Percentiles rank a stretch among this genome's conserved stretches.
phyloP scores from a whole-genome alignment of 2,797 vertebrate genomes.

The Spinus olivaceus region DNA sequence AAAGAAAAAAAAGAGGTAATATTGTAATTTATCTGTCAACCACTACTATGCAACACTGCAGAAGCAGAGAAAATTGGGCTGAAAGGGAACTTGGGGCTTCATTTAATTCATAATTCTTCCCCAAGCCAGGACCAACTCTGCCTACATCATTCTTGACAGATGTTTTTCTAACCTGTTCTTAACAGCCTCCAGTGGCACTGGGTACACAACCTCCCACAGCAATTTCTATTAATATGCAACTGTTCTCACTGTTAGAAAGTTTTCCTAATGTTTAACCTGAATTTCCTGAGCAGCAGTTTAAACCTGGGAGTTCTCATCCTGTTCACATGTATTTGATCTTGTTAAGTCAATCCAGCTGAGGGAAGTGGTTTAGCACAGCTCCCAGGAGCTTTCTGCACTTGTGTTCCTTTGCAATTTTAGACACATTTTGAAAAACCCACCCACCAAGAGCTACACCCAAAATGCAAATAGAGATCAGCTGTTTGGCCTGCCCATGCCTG shows the following conservation, averaged over 20 bases:
- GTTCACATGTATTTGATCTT: neutral
- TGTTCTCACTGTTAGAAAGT: neutral
- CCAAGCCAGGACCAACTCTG: neutral
- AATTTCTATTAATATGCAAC: neutral
- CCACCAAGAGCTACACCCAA: neutral
- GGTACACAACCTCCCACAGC: neutral
- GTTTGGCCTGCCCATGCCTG: neutral
- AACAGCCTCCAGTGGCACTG: neutral
- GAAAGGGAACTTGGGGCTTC: neutral
- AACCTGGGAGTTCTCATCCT: neutral
- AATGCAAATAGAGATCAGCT: neutral
- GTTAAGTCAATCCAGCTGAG: neutral
- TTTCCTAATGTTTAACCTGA: neutral
- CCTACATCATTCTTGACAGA: neutral
- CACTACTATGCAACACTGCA: neutral
- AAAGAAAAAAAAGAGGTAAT: neutral
- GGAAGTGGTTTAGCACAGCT: neutral
- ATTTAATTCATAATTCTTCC: neutral
- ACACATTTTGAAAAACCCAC: neutral
- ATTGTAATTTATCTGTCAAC: neutral
- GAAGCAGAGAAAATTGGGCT: neutral
- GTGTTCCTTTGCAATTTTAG: neutral
- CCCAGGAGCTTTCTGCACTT: neutral
- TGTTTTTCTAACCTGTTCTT: constrained; percentile 4
- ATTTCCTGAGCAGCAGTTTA: neutral